Percentiles rank a stretch among this genome's conserved stretches.
Evolutionary conservation across 2,888 invertebrate species (phyloP).

Genomic region (Entomobrya multifasciata): DNA sequence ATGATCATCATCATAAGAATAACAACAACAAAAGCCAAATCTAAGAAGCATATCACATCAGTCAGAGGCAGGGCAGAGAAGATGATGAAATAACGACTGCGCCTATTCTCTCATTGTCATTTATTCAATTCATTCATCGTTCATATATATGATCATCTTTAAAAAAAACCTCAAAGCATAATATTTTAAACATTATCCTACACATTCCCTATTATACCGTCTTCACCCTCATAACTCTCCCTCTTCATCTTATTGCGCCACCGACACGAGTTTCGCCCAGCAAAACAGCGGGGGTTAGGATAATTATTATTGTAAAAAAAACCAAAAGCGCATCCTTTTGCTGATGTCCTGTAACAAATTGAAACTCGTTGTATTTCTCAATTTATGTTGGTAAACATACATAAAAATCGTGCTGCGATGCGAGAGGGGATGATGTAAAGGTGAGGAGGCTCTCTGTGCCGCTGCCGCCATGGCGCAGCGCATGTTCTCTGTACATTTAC

Average conservation of each 20-base stretch:
- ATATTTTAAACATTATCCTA: not conserved
- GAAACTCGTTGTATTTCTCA: conserved; percentile 23
- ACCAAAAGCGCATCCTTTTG: not conserved
- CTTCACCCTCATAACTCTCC: conserved; percentile 17
- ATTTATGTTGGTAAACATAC: conserved; percentile 43
- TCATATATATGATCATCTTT: not conserved
- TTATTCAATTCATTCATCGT: conserved; percentile 5
- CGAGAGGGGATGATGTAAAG: conserved; percentile 43
- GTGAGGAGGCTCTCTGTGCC: conserved; percentile 26
- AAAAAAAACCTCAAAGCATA: not conserved
- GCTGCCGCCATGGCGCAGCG: not conserved
- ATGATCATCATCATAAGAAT: conserved; percentile 50
- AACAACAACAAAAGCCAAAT: conserved; percentile 53
- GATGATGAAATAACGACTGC: conserved; percentile 47
- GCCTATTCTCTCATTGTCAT: conserved; percentile 34
- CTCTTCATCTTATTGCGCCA: too few species aligned
- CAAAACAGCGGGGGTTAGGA: conserved; percentile 13
- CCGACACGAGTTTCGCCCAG: conserved; percentile 30
- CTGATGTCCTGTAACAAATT: conserved; percentile 21
- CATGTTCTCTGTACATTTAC: not conserved
- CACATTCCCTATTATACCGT: not conserved
- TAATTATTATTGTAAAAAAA: conserved; percentile 39
- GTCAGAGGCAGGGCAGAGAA: too few species aligned
- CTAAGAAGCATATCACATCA: conserved; percentile 45
- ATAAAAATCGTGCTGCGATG: conserved; percentile 38